Conservation (phyloP, 2,888 invertebrate genomes). For the Pegoplata infirma region DNA sequence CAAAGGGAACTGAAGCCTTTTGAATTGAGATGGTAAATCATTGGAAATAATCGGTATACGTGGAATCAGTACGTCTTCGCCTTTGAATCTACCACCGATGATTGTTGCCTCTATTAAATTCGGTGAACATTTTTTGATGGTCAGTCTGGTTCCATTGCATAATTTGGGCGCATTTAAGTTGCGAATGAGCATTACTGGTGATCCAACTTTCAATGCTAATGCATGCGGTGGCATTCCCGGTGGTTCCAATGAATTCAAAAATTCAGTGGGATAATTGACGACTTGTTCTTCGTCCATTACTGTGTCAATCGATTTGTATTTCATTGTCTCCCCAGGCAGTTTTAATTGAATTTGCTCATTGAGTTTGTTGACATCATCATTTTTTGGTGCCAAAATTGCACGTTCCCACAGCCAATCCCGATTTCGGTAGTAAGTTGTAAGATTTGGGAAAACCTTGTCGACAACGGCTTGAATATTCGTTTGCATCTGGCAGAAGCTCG, state of each 20-base stretch:
- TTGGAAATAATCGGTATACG: slow-evolving; percentile 71
- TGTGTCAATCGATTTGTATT: slow-evolving; percentile 7
- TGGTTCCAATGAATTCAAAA: slow-evolving; percentile 19
- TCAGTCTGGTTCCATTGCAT: slow-evolving; percentile 27
- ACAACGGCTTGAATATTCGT: too few relatives aligned
- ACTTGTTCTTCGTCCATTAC: not conserved
- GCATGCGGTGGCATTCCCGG: not conserved
- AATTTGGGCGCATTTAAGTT: not conserved
- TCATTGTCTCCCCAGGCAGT: not conserved
- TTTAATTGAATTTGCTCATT: slow-evolving; percentile 1
- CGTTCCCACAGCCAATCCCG: not conserved
- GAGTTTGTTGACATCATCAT: not conserved
- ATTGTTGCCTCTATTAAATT: slow-evolving; percentile 36
- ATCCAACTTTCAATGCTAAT: slow-evolving; percentile 23
- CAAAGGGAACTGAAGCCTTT: slow-evolving; percentile 55
- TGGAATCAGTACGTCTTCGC: slow-evolving; percentile 67
- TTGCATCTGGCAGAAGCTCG: slow-evolving; percentile 22
- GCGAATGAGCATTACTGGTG: not conserved
- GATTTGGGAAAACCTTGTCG: not conserved
- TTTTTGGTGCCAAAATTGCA: slow-evolving; percentile 1
- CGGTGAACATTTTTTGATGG: slow-evolving; percentile 20
- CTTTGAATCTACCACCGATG: slow-evolving; percentile 52
- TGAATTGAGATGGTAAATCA: slow-evolving; percentile 70
- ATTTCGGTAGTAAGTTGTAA: too few relatives aligned
- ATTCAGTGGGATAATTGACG: slow-evolving; percentile 3